Base-by-base conservation (phyloP, 37 sponge, comb jelly and placozoan genomes). In the Crambe crambe region DNA sequence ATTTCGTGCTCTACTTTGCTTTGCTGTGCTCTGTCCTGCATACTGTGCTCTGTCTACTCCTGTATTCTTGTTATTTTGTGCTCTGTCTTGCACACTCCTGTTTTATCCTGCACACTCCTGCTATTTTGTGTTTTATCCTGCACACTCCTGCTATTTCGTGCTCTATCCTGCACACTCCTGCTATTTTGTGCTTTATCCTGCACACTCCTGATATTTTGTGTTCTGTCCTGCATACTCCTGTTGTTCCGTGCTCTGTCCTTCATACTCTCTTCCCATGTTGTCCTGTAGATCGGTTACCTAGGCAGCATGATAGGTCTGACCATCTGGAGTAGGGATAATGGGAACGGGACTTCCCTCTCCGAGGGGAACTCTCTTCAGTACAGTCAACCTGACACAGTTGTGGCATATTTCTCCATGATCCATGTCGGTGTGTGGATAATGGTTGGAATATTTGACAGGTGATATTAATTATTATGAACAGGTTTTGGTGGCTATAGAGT, bases 361-460 rank as follows among this genome's bases (percentile, higher is more conserved):
- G 51, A 67, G 5, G 67, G 68, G 0, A 68, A 10, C 35, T 61
- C 42, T 6, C 29, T 3, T 4, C 43, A 63, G 3, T 30, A 39
- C 18, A 34, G 39, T 27, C 69, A 39, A 3, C 64, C 81, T 1
- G 74, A 87, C 76, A 32, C 27, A 15, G 31, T 74, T 36, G 78
- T 76, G 3, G 82, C 82, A 75, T 81, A 38, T 65, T 82, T 88
- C 71, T 69, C 37, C 37, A 81, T 81, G 77, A 31, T 47, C 62
- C 89, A 89, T 44, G 73, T 80, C 0, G 44, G 47, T 58, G 75
- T 89, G 36, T 89, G 89, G 89, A 62, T 40, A 2, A 56, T 78
- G 27, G 79, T 84, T 10, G 84, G 70, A 21, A 42, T 84, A 6
- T 70, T 84, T 15, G 84, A 84, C 60, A 84, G 84, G 81, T 81